A percentile compares a stretch with the other conserved stretches of the same genome.
These are phyloP conservation scores for Cyprinella venusta DNA, from an alignment of 2,797 vertebrate species.

Conservation along the genomic window DNA sequence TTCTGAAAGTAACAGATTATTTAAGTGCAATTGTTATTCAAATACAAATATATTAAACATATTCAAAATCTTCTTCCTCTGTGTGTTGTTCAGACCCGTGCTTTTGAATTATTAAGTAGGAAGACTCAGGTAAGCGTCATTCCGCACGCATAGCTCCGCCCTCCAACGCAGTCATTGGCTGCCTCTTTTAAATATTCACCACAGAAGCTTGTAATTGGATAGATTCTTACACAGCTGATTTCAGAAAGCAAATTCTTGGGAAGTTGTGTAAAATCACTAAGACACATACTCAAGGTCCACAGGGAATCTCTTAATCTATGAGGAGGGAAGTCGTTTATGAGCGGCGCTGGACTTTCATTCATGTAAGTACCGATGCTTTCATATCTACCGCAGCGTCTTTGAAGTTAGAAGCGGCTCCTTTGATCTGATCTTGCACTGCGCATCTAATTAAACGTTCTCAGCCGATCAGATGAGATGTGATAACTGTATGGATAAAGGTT, in stretches of 20 bases:
- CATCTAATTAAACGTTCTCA: constrained; percentile 35
- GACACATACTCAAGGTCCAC: constrained; percentile 66
- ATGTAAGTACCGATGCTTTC: constrained; percentile 72
- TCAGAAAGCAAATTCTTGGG: constrained; percentile 79
- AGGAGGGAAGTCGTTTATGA: constrained; percentile 25
- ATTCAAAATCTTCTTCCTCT: neutral
- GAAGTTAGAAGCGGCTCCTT: constrained; percentile 44
- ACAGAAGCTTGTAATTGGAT: constrained; percentile 68
- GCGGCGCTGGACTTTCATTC: constrained; percentile 52
- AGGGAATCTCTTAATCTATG: constrained; percentile 37
- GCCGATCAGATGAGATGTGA: constrained; percentile 43
- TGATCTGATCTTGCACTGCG: constrained; percentile 24
- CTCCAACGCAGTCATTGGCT: constrained; percentile 66
- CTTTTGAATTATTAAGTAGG: constrained; percentile 44
- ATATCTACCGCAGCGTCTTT: constrained; percentile 18
- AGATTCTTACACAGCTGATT: constrained; percentile 66
- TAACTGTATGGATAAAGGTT: neutral
- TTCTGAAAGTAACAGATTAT: neutral
- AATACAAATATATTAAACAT: neutral
- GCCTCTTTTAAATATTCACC: constrained; percentile 64
- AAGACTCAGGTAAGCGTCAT: constrained; percentile 59
- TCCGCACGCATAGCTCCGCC: constrained; percentile 60
- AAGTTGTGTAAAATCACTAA: constrained; percentile 76
- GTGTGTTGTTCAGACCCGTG: neutral
- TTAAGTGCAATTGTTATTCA: neutral